These are phyloP conservation scores for Astropecten irregularis DNA, from an alignment of 53 echinoderm and acorn worm species.

Conservation along the genomic window DNA sequence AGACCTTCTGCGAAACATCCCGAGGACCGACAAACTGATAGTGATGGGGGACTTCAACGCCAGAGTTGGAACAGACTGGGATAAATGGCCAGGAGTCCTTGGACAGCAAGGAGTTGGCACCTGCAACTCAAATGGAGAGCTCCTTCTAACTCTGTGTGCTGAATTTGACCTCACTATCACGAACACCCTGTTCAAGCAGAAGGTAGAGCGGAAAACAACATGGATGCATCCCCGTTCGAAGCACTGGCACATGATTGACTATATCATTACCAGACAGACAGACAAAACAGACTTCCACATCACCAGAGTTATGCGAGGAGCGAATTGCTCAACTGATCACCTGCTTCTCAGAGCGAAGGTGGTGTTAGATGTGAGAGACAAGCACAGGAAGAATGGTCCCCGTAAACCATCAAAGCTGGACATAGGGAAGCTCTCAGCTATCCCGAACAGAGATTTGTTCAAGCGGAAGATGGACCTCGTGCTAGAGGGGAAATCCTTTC, in stretches of 20 bases:
- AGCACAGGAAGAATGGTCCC: neutral
- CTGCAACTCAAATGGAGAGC: conserved; percentile 43
- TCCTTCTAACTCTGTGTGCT: conserved; percentile 14
- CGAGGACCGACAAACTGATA: conserved; percentile 2
- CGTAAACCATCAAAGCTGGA: too few relatives aligned
- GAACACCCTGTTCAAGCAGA: conserved; percentile 38
- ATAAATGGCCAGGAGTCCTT: neutral
- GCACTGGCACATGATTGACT: conserved; percentile 51
- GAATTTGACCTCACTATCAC: conserved; percentile 16
- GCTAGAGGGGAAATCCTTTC: too few relatives aligned
- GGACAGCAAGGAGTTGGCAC: conserved; percentile 23
- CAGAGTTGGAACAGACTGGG: conserved; percentile 24
- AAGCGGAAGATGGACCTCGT: too few relatives aligned
- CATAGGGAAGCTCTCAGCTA: too few relatives aligned
- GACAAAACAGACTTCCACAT: neutral
- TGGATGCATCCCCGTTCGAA: conserved; percentile 52
- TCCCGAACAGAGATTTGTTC: too few relatives aligned
- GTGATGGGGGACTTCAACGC: conserved; percentile 31
- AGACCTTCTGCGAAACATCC: neutral
- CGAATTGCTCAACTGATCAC: neutral
- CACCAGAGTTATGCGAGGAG: neutral
- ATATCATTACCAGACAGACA: neutral
- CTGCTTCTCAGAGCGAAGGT: too few relatives aligned
- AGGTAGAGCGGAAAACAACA: neutral
- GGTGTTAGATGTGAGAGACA: neutral